phyloP scores from a whole-genome alignment of 1,140 invertebrate genomes.

The Brachionus rotundiformis region DNA sequence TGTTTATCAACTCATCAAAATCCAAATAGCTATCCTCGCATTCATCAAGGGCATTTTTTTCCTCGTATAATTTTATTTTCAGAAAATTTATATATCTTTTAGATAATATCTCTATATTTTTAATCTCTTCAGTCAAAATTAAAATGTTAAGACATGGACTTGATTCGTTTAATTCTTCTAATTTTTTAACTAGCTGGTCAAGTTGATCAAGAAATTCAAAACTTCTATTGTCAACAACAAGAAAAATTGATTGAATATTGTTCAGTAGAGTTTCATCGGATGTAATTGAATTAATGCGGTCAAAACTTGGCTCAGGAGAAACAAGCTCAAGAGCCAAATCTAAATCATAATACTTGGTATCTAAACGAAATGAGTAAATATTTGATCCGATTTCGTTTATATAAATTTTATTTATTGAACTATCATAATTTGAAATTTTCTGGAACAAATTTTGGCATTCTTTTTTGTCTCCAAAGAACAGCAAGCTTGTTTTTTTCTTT shows the following conservation, averaged over 20 bases:
- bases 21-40: not conserved
- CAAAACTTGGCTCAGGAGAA: not conserved
- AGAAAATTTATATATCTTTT: conserved; percentile 6
- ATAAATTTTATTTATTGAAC: conserved; percentile 5
- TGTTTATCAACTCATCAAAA: conserved; percentile 36
- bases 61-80: not conserved
- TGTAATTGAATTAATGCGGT: not conserved
- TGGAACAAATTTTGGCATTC: not conserved
- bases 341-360: conserved; percentile 46
- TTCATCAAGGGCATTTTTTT: not conserved
- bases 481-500: not conserved
- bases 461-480: not conserved
- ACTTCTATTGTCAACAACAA: not conserved
- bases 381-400: not conserved
- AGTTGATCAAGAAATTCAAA: not conserved
- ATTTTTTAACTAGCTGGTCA: not conserved
- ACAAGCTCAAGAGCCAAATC: not conserved
- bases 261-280: not conserved
- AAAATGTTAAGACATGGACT: conserved; percentile 9
- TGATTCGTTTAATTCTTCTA: not conserved
- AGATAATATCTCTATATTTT: not conserved
- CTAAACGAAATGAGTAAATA: not conserved
- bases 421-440: not conserved
- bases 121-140: not conserved
- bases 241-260: conserved; percentile 24